phyloP scores from a whole-genome alignment of 1,140 invertebrate genomes.

The Philopotamus ludificatus region DNA sequence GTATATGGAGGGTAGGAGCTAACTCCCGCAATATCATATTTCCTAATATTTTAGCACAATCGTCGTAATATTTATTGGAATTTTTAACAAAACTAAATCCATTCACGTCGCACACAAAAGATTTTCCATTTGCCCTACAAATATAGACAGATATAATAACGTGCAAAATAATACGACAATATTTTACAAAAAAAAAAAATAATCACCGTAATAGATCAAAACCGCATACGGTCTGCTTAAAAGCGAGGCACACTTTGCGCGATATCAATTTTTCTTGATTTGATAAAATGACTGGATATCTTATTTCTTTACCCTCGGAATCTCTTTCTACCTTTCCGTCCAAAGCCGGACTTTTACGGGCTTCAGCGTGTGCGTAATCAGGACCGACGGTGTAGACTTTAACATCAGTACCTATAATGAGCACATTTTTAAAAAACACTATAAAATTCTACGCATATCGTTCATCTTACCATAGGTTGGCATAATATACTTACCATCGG shows the following conservation, averaged over 20 bases:
- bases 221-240: conserved; percentile 99
- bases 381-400: conserved; percentile 77
- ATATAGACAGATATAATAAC: neutral
- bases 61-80: conserved; percentile 99
- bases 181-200: neutral
- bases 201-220: conserved; percentile 90
- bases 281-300: conserved; percentile 97
- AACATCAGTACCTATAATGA: conserved; percentile 58
- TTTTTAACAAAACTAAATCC: conserved; percentile 99
- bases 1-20: conserved; percentile 93
- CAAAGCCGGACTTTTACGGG: conserved; percentile 95
- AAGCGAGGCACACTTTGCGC: conserved; percentile 94
- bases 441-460: neutral
- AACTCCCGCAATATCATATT: conserved; percentile 89
- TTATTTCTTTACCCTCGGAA: conserved; percentile 96
- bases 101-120: conserved; percentile 99
- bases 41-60: conserved; percentile 96
- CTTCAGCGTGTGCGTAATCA: conserved; percentile 99
- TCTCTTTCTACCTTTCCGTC: conserved; percentile 99
- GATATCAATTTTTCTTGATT: conserved; percentile 99
- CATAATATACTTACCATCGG: conserved; percentile 75
- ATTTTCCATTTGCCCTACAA: conserved; percentile 91
- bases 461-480: neutral
- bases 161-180: conserved; percentile 1
- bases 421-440: conserved; percentile 34